Base-by-base conservation (phyloP, 37 sponge, comb jelly and placozoan species). In the Oscarella lobularis region DNA sequence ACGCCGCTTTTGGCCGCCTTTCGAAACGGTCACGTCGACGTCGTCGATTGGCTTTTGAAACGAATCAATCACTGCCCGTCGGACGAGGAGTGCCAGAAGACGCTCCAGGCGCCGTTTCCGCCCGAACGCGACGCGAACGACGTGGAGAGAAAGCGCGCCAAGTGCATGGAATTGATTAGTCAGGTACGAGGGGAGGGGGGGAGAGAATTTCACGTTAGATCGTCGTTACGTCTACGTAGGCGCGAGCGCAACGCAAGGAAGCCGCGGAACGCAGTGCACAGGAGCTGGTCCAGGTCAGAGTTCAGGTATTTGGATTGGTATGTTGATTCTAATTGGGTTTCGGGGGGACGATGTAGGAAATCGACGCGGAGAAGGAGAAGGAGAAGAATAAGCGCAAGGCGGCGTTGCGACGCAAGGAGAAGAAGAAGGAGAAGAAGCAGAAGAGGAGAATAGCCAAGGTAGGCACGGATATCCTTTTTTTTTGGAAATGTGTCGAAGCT, bases 11-110 rank as follows among this genome's bases (percentile, higher is more conserved):
- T 93, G 31, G 86, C 92, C 29, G 82, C 99, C 66, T 98, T 92
- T 76, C 71, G 4, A 2, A 2, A 68, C 32, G 39, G 67, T 76
- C 74, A 27, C 40, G 2, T 84, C n/a, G 39, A 86, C 73, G 79
- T 98, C 54, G 99, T 98, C 38, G 94, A 98, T 66, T 98, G 99
- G 99, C 82, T 98, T 3, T 80, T 98, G 81, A 83, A 79, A 2
- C 81, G 84, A n/a, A 86, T 93, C 54, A 82, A 79, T 33, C 91
- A 93, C 73, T 81, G 90, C 3, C 99, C 99, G 67, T 85, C 86
- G 30, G 99, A 98, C 66, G 77, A 67, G 0, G 99, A 98, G 69
- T 98, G 99, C 78, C 90, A 93, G 78, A 96, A 96, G 79, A 85
- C 85, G 36, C 79, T 96, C 67, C 54, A 86, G 74, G 87, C 89